These are phyloP conservation scores for Acromyrmex echinatior DNA, from an alignment of 1,140 invertebrate species.

Conservation along the genomic window DNA sequence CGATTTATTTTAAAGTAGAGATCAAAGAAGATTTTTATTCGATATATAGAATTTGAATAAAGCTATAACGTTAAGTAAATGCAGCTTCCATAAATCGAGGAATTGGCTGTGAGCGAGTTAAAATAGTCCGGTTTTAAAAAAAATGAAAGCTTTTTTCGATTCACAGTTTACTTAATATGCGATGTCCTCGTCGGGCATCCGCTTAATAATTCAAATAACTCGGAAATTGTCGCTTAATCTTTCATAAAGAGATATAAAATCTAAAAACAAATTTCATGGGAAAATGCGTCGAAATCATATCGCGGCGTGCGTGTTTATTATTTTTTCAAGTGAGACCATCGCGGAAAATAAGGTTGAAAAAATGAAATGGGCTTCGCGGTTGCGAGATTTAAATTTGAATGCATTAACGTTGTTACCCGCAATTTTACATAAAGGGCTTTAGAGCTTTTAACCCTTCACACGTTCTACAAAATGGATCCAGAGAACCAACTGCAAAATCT, in stretches of 20 bases:
- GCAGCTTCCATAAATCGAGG: background rate
- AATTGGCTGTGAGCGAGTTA: background rate
- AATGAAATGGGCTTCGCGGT: slow-evolving; percentile 38
- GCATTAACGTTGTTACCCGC: slow-evolving; percentile 29
- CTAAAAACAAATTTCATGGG: slow-evolving; percentile 6
- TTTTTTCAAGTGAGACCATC: background rate
- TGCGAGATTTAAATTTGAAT: slow-evolving; percentile 43
- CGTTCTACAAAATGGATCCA: slow-evolving; percentile 16
- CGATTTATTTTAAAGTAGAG: slow-evolving; percentile 34
- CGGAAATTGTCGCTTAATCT: slow-evolving; percentile 2
- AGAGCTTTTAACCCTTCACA: slow-evolving; percentile 34
- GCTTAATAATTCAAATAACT: slow-evolving; percentile 15
- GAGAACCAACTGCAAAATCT: background rate
- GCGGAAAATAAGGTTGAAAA: slow-evolving; percentile 32
- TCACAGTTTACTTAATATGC: background rate
- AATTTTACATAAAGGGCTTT: slow-evolving; percentile 37
- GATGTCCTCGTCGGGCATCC: background rate
- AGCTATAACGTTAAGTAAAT: background rate
- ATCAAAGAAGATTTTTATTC: slow-evolving; percentile 56
- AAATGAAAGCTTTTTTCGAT: background rate
- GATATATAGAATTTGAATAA: background rate
- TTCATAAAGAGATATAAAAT: background rate
- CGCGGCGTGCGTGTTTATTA: slow-evolving; percentile 4
- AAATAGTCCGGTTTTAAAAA: background rate
- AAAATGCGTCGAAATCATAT: slow-evolving; percentile 9